Evolutionary conservation across 2,888 invertebrate genomes (phyloP).

Genomic region (Alloplasta piceator): DNA sequence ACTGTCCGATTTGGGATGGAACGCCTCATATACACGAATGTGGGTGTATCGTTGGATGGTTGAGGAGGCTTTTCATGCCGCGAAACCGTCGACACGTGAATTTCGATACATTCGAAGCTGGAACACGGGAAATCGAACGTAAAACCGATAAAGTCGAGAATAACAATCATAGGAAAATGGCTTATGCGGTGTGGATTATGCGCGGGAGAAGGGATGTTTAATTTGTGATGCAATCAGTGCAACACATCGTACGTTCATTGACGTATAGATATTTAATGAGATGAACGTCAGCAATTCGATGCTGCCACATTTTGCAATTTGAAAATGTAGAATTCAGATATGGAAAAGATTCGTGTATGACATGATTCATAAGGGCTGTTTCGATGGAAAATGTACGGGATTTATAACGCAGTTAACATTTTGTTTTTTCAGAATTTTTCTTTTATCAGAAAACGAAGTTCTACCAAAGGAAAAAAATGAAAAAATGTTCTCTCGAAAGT

Average conservation of each 20-base stretch:
- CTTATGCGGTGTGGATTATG: background rate
- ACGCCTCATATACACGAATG: background rate
- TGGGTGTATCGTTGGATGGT: background rate
- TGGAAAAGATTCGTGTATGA: too few relatives aligned
- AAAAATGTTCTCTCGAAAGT: too few relatives aligned
- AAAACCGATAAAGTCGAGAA: constrained; percentile 17
- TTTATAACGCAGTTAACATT: too few relatives aligned
- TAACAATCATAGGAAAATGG: constrained; percentile 1
- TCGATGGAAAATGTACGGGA: too few relatives aligned
- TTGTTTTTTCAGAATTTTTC: too few relatives aligned
- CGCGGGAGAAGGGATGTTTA: background rate
- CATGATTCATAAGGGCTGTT: too few relatives aligned
- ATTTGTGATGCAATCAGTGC: constrained; percentile 3
- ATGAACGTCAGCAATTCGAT: too few relatives aligned
- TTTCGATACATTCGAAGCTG: background rate
- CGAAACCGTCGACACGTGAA: constrained; percentile 15
- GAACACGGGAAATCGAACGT: constrained; percentile 12
- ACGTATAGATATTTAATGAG: background rate
- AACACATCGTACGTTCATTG: background rate
- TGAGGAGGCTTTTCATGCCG: constrained; percentile 26
- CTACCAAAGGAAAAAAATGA: too few relatives aligned
- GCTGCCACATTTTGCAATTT: too few relatives aligned
- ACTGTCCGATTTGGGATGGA: too few relatives aligned
- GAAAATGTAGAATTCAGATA: too few relatives aligned
- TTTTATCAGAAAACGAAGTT: too few relatives aligned